Evolutionary conservation across 2,113 vertebrate species (phyloP).

Genomic region (Carlito syrichta): DNA sequence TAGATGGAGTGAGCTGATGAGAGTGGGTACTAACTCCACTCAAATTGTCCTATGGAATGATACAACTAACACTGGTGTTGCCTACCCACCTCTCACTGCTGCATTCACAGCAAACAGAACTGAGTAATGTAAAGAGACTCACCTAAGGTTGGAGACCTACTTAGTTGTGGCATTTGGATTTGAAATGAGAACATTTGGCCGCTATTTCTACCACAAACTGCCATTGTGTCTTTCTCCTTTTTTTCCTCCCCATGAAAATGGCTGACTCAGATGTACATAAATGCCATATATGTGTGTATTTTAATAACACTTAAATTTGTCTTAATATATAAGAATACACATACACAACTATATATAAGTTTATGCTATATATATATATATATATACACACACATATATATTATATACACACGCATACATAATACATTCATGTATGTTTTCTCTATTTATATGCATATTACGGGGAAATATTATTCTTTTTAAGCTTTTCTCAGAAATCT

Average conservation of each 20-base stretch:
- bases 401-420: not conserved
- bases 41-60: not conserved
- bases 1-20: fast-evolving
- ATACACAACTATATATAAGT: not conserved
- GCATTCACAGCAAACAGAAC: not conserved
- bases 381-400: not conserved
- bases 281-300: not conserved
- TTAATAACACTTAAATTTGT: not conserved
- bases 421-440: not conserved
- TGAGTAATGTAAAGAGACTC: not conserved
- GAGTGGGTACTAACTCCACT: not conserved
- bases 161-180: not conserved
- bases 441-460: not conserved
- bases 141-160: not conserved
- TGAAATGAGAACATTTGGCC: not conserved
- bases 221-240: not conserved
- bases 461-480: not conserved
- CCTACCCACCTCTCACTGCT: too few species aligned
- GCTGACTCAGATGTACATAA: not conserved
- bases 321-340: not conserved
- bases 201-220: not conserved
- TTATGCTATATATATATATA: not conserved
- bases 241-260: not conserved
- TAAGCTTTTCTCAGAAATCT: not conserved
- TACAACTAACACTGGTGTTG: not conserved